Evolutionary conservation across 2,888 invertebrate genomes (phyloP), one percentile per base, ranked within the genome.

Genomic region (Neoscelio sp.): DNA sequence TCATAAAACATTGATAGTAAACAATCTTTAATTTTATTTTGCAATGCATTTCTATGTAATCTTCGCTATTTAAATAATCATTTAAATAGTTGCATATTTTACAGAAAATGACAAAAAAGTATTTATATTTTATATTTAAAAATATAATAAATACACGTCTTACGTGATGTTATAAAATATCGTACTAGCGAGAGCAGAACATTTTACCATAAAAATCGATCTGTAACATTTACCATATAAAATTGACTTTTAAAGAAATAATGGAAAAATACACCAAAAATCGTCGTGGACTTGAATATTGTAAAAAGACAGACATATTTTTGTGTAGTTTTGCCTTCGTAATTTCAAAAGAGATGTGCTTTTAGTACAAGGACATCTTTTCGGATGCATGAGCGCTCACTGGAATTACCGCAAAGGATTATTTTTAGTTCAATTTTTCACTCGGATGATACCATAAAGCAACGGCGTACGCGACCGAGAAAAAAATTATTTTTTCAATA

Each of bases 361-460:
- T 77, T 71, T 48, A 73, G 71, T 52, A 64, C 65, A 82, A 83
- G 85, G 84, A 82, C 82, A 84, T 83, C 81, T 85, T 67, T 78
- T 74, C 33, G 73, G 56, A 74, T 64, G 68, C 78, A 78, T 74
- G 73, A 78, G 35, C 54, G 71, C 46, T 70, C 62, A 62, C 83
- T 81, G 82, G 82, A 83, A 83, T 83, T 83, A 83, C 78, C 80
- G 88, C 86, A 87, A 89, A 88, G 87, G 86, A 87, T 88, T 88
- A 88, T 89, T 89, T 89, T 89, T 89, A 89, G 88, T 86, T 86
- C 85, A 86, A 89, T 89, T 89, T 89, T 86, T 85, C 88, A 88
- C 81, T 81, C 86, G 86, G 86, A 85, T 86, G 86, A 84, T 85
- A 85, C 84, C 87, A 84, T 86, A 87, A 88, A 88, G 88, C 83